Percentiles rank a stretch among this genome's conserved stretches.
phyloP scores from a whole-genome alignment of 2,113 vertebrate genomes.

The Oryzias melastigma region DNA sequence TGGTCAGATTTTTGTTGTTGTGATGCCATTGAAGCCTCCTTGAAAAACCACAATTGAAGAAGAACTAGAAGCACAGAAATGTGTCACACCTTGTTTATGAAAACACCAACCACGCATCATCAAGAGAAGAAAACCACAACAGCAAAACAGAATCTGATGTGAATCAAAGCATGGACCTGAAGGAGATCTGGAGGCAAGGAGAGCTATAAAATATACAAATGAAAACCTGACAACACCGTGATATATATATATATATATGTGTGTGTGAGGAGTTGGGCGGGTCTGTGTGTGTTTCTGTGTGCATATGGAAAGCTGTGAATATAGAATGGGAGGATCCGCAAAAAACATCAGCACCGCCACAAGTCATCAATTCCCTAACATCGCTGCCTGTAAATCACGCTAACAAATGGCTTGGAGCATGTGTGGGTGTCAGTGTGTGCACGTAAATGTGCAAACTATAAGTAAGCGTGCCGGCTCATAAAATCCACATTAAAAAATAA shows the following conservation, averaged over 20 bases:
- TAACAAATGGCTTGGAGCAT: conserved; percentile 34
- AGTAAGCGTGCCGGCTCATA: not conserved
- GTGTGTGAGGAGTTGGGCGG: conserved; percentile 6
- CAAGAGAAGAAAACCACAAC: conserved; percentile 2
- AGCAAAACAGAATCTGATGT: conserved; percentile 43
- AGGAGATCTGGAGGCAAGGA: conserved; percentile 23
- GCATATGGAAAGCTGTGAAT: conserved; percentile 27
- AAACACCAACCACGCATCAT: conserved; percentile 51
- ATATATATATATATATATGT: conserved; percentile 21
- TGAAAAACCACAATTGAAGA: too few relatives aligned
- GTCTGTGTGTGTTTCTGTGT: conserved; percentile 4
- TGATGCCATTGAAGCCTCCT: too few relatives aligned
- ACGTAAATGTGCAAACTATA: not conserved
- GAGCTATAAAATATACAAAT: conserved; percentile 55
- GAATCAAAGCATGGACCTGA: conserved; percentile 58
- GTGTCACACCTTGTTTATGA: conserved; percentile 55
- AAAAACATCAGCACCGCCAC: conserved; percentile 40
- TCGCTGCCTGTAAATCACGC: conserved; percentile 52
- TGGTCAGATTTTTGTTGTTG: too few relatives aligned
- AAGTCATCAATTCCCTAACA: conserved; percentile 47
- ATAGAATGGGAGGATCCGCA: conserved; percentile 34
- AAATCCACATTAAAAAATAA: conserved; percentile 1
- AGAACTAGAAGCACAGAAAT: conserved; percentile 33
- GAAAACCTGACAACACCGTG: conserved; percentile 43
- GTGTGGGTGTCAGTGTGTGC: not conserved